Evolutionary conservation across 2,797 vertebrate species (phyloP).

Genomic region (Molossus molossus): DNA sequence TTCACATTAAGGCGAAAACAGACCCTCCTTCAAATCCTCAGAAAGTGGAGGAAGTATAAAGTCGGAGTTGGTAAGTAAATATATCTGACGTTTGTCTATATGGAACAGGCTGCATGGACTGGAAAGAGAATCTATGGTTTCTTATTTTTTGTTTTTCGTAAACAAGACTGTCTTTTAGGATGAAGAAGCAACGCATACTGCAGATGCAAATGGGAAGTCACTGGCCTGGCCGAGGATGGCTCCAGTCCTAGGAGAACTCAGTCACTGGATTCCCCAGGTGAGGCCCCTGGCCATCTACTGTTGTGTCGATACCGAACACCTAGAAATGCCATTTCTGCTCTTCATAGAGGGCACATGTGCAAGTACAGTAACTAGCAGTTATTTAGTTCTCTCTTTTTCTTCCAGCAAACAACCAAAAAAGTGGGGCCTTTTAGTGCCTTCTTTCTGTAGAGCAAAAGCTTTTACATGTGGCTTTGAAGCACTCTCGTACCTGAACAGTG

Average conservation of each 20-base stretch:
- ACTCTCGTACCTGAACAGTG: background rate
- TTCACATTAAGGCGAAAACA: background rate
- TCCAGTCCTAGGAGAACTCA: background rate
- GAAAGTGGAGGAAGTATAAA: background rate
- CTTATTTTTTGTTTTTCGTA: background rate
- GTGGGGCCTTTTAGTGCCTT: background rate
- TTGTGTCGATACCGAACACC: background rate
- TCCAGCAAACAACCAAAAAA: background rate
- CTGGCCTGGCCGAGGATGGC: background rate
- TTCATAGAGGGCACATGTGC: background rate
- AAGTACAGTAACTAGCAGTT: background rate
- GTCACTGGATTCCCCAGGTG: background rate
- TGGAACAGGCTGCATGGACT: background rate
- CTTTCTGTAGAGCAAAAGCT: background rate
- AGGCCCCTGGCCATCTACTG: fast-evolving
- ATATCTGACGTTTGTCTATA: background rate
- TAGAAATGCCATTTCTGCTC: background rate
- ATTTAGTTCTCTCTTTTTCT: background rate
- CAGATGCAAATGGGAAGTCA: background rate
- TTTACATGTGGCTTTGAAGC: background rate
- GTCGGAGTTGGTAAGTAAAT: background rate
- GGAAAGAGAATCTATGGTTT: background rate
- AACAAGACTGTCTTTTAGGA: background rate
- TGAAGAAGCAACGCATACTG: background rate
- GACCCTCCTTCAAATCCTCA: background rate